phyloP scores from a whole-genome alignment of 2,797 vertebrate species.

The Myiotriccus ornatus region DNA sequence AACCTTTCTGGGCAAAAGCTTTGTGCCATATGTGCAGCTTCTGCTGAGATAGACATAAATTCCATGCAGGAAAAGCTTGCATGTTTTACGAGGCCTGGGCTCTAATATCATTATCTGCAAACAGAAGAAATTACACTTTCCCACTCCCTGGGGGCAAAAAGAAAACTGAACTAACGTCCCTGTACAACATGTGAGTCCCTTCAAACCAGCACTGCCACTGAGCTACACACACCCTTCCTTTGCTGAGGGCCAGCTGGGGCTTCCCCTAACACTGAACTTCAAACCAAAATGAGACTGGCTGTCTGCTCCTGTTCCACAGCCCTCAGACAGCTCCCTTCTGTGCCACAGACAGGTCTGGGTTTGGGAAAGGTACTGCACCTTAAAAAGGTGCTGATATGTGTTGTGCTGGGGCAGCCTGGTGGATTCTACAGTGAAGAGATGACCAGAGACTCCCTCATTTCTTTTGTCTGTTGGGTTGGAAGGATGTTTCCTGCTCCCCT shows the following conservation, averaged over 20 bases:
- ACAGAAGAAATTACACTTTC: not conserved
- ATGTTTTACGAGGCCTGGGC: not conserved
- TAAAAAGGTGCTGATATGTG: not conserved
- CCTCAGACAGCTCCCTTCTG: not conserved
- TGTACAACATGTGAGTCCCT: rapidly evolving
- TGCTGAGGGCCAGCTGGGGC: rapidly evolving
- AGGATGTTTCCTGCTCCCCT: not conserved
- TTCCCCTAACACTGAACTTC: not conserved
- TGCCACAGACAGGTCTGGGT: not conserved
- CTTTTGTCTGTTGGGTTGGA: not conserved
- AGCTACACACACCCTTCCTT: not conserved
- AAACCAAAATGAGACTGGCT: not conserved
- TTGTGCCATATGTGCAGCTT: not conserved
- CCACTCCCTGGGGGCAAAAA: not conserved
- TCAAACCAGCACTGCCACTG: not conserved
- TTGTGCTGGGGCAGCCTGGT: not conserved
- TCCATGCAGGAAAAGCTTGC: not conserved
- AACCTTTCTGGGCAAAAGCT: not conserved
- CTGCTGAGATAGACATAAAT: not conserved
- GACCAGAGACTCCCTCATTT: not conserved
- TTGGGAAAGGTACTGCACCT: too few relatives aligned
- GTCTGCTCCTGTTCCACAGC: not conserved
- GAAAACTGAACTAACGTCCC: not conserved
- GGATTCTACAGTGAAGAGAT: not conserved
- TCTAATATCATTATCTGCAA: not conserved